phyloP scores from a whole-genome alignment of 2,113 vertebrate species.

The Brienomyrus longianalis region DNA sequence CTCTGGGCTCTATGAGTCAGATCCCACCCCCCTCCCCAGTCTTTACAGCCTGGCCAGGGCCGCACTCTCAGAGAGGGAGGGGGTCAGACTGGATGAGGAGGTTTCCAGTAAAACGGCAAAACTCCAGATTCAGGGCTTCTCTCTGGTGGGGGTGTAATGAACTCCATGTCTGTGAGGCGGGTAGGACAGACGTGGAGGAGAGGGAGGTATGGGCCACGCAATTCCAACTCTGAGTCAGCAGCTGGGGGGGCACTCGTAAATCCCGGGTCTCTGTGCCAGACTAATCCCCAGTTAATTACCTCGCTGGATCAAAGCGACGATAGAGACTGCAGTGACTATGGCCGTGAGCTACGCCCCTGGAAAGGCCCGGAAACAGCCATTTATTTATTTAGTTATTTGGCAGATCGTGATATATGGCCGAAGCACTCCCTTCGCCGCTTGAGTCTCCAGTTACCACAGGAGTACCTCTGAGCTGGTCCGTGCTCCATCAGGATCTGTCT shows the following conservation, averaged over 20 bases:
- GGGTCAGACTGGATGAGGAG: not conserved
- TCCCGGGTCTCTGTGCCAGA: not conserved
- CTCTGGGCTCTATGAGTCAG: not conserved
- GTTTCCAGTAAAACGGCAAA: slow-evolving; percentile 15
- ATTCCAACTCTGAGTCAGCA: not conserved
- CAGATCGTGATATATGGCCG: not conserved
- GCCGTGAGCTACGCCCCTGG: not conserved
- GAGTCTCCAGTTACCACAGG: not conserved
- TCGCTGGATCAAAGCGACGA: slow-evolving; percentile 4
- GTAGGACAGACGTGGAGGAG: not conserved
- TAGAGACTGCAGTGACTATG: not conserved
- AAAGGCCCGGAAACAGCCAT: not conserved
- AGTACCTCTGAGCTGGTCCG: not conserved
- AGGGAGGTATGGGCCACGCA: not conserved
- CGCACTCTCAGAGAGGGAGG: not conserved
- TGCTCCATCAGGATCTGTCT: not conserved
- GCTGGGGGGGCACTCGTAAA: not conserved
- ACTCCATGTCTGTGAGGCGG: not conserved
- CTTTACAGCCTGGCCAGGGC: not conserved
- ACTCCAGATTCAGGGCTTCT: slow-evolving; percentile 9
- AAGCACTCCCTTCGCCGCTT: not conserved
- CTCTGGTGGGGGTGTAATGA: not conserved
- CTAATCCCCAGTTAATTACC: slow-evolving; percentile 18
- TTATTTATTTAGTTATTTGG: not conserved
- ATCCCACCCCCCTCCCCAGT: not conserved